These are phyloP conservation scores for Apeltes quadracus DNA, from an alignment of 2,113 vertebrate genomes.

Conservation along the genomic window DNA sequence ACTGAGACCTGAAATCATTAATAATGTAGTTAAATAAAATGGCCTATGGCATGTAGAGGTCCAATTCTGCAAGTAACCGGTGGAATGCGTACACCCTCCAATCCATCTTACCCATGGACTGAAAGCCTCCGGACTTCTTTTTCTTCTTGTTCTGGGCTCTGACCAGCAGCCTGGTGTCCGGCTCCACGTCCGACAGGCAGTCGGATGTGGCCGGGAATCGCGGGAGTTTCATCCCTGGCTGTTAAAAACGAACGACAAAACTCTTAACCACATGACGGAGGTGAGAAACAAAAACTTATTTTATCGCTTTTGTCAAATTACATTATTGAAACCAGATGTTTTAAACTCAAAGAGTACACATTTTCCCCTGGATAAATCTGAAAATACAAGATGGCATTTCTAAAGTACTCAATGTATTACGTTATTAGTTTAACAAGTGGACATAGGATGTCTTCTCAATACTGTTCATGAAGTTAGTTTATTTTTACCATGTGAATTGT, in stretches of 20 bases:
- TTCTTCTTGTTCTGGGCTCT: constrained; percentile 97
- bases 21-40: no score
- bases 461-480: not conserved
- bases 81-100: not conserved
- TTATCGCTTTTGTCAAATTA: not conserved
- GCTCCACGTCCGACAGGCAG: constrained; percentile 86
- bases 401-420: no score
- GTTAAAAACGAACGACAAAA: constrained; percentile 4
- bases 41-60: no score
- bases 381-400: not conserved
- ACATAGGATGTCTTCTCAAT: not conserved
- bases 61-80: not conserved
- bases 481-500: no score
- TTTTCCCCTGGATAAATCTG: not conserved
- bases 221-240: constrained; percentile 71
- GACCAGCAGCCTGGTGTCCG: constrained; percentile 88
- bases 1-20: constrained; percentile 85
- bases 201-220: constrained; percentile 81
- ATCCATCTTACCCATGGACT: constrained; percentile 94
- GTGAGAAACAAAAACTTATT: not conserved
- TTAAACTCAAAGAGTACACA: not conserved
- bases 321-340: not conserved
- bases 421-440: no score
- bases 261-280: not conserved
- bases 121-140: constrained; percentile 98